These are phyloP conservation scores for Orthonevra nobilis DNA, from an alignment of 2,888 invertebrate genomes.

Conservation along the genomic window DNA sequence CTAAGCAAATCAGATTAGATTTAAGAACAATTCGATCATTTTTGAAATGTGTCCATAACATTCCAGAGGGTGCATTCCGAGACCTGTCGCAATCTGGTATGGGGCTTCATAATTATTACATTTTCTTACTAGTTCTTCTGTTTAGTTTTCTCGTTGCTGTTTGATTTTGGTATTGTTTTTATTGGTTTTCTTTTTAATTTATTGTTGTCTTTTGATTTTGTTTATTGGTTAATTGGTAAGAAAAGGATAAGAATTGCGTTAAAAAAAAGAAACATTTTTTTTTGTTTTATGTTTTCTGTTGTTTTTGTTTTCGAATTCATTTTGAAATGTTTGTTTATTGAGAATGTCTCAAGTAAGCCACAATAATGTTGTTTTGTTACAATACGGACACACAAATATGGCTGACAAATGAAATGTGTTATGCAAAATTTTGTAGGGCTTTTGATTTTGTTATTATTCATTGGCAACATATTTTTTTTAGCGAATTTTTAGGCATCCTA, in stretches of 20 bases:
- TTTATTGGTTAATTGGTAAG: too few species aligned
- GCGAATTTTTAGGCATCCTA: conserved; percentile 47
- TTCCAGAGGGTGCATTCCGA: conserved; percentile 80
- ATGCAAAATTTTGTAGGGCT: conserved; percentile 60
- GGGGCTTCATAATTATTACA: conserved; percentile 72
- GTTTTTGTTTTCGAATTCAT: conserved; percentile 38
- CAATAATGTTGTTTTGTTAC: conserved; percentile 68
- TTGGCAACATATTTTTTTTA: conserved; percentile 45
- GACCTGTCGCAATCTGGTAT: conserved; percentile 81
- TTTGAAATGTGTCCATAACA: conserved; percentile 65
- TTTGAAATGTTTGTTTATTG: conserved; percentile 72
- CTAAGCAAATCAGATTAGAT: conserved; percentile 35
- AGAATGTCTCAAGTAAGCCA: conserved; percentile 72
- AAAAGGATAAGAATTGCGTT: too few species aligned
- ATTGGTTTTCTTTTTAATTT: conserved; percentile 28
- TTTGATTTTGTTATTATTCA: conserved; percentile 38
- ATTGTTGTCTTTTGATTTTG: conserved; percentile 33
- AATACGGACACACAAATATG: conserved; percentile 54
- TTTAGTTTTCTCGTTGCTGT: conserved; percentile 74
- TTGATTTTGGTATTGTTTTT: conserved; percentile 70
- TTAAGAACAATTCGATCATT: conserved; percentile 50
- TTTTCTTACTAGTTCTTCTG: conserved; percentile 63
- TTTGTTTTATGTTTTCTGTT: conserved; percentile 25
- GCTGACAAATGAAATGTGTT: conserved; percentile 51
- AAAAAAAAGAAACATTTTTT: too few species aligned